Percentiles rank a stretch among this genome's conserved stretches.
phyloP scores from a whole-genome alignment of 1,140 invertebrate genomes.

The Zaprionus nigranus region DNA sequence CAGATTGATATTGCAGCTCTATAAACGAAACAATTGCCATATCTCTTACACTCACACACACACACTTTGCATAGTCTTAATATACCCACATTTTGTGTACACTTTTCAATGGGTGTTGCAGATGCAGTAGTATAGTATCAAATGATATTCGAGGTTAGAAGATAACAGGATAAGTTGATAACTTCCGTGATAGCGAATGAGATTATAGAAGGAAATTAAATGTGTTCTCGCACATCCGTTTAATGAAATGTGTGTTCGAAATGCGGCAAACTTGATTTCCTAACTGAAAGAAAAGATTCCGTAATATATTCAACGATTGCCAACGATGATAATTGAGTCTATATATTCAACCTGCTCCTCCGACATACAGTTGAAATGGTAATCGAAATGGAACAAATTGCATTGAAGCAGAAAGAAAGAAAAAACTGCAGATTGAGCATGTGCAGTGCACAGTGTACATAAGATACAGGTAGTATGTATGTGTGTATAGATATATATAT shows the following conservation, averaged over 20 bases:
- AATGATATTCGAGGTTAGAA: not conserved
- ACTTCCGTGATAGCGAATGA: not conserved
- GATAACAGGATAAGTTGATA: conserved; percentile 4
- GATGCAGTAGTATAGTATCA: not conserved
- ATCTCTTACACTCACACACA: no score
- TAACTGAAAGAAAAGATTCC: not conserved
- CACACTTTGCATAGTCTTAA: not conserved
- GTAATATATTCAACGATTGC: not conserved
- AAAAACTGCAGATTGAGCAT: no score
- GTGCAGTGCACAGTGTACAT: no score
- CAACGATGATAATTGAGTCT: no score
- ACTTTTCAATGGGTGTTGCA: not conserved
- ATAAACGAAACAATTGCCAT: no score
- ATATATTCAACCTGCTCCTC: not conserved
- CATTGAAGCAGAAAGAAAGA: not conserved
- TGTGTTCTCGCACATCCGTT: conserved; percentile 2
- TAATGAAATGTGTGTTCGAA: not conserved
- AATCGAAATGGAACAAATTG: not conserved
- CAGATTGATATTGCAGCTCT: no score
- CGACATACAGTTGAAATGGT: not conserved
- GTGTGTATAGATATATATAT: not conserved
- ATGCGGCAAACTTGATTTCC: not conserved
- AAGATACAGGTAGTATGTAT: not conserved
- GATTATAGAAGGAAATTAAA: conserved; percentile 6
- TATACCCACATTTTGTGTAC: not conserved